phyloP scores from a whole-genome alignment of 2,888 invertebrate species.

The Tuta absoluta region DNA sequence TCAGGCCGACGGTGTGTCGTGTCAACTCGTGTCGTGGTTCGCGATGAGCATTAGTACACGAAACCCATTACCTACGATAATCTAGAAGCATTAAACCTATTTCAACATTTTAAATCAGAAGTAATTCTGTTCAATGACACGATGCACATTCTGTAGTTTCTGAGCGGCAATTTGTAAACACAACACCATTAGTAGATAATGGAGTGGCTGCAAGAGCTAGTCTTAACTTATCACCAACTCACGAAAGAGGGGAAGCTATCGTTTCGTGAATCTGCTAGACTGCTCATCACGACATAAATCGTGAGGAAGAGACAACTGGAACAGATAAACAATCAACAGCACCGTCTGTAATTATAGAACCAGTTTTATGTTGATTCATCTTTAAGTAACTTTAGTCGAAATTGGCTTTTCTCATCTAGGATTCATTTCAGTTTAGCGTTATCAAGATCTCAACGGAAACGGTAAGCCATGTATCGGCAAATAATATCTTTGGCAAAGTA shows the following conservation, averaged over 20 bases:
- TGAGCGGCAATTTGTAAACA: conserved; percentile 18
- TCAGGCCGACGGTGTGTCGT: conserved; percentile 23
- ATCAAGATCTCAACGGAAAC: conserved; percentile 1
- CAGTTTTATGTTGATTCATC: conserved; percentile 35
- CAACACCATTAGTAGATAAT: conserved; percentile 19
- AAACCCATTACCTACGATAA: conserved; percentile 15
- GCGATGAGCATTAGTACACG: conserved; percentile 31
- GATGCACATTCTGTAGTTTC: conserved; percentile 14
- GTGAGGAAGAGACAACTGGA: conserved; percentile 43
- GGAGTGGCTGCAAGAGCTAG: conserved; percentile 16
- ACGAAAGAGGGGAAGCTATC: conserved; percentile 60
- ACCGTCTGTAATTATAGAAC: conserved; percentile 37
- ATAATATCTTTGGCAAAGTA: conserved; percentile 9
- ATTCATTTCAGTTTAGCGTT: conserved; percentile 5
- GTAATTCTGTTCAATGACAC: conserved; percentile 14
- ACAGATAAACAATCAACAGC: conserved; percentile 42
- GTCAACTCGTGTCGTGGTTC: too few relatives aligned
- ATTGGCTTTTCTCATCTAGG: conserved; percentile 13
- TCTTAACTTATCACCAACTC: conserved; percentile 48
- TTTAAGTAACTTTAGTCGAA: conserved; percentile 4
- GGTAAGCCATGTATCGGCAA: conserved; percentile 1
- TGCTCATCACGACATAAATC: conserved; percentile 61
- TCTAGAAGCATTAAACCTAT: background rate
- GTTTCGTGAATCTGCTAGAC: conserved; percentile 68
- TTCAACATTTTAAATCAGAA: conserved; percentile 14